These are phyloP conservation scores for Drosophila anomalipes DNA, from an alignment of 2,888 invertebrate species.

Conservation along the genomic window DNA sequence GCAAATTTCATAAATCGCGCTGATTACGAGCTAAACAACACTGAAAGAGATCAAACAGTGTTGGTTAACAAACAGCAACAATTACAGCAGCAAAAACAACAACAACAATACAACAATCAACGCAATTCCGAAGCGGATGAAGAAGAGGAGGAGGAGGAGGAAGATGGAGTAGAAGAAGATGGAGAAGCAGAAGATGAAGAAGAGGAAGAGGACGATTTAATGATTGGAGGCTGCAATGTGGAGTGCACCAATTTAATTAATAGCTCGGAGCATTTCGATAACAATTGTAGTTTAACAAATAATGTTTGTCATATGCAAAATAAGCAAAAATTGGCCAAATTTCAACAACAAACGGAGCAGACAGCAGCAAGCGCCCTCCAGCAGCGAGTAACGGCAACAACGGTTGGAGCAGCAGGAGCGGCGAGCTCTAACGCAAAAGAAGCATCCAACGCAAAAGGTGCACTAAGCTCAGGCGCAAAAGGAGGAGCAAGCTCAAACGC, in stretches of 20 bases:
- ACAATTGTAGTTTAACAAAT: conserved; percentile 35
- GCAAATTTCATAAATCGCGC: conserved; percentile 30
- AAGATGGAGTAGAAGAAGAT: conserved; percentile 61
- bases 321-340: conserved; percentile 2
- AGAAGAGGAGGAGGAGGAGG: conserved; percentile 56
- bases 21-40: conserved; percentile 14
- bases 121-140: conserved; percentile 74
- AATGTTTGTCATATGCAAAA: conserved; percentile 37
- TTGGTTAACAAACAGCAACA: conserved; percentile 49
- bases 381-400: conserved; percentile 35
- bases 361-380: not conserved
- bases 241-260: conserved; percentile 83
- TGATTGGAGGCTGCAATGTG: conserved; percentile 79
- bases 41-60: conserved; percentile 15
- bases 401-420: not conserved
- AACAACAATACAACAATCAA: conserved; percentile 43
- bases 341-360: not conserved
- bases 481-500: not conserved
- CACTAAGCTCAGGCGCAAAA: not conserved
- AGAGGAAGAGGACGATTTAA: conserved; percentile 71
- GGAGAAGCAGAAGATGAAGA: conserved; percentile 50
- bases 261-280: conserved; percentile 45
- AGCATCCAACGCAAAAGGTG: not conserved
- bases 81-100: conserved; percentile 37
- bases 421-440: not conserved